Percentiles rank a stretch among this genome's conserved stretches.
Conservation (phyloP, 35 echinoderm and acorn worm genomes). For the Heliocidaris erythrogramma region DNA sequence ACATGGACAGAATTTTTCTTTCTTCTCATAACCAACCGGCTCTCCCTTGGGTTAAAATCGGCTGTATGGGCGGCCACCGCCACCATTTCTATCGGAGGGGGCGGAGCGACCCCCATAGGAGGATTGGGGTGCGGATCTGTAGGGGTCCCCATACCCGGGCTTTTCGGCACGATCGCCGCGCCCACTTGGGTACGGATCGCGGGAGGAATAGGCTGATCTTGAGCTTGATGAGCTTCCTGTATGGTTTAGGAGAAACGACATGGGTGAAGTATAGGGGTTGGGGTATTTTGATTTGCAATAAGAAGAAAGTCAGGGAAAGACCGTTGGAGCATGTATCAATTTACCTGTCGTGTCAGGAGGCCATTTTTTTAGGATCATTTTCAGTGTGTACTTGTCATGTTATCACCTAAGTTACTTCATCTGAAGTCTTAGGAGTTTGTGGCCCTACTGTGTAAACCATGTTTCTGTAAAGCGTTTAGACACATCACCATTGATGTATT, state of each 20-base stretch:
- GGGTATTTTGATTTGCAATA: not conserved
- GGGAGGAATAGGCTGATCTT: slow-evolving; percentile 18
- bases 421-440: not conserved
- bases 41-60: not conserved
- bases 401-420: not conserved
- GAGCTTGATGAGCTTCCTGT: not conserved
- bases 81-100: slow-evolving; percentile 36
- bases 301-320: not conserved
- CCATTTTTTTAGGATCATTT: not conserved
- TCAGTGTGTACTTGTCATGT: not conserved
- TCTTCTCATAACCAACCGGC: not conserved
- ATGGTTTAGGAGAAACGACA: slow-evolving; percentile 15
- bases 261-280: not conserved
- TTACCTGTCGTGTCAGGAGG: not conserved
- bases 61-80: slow-evolving; percentile 7
- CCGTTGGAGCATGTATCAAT: not conserved
- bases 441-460: not conserved
- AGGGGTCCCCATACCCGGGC: slow-evolving; percentile 31
- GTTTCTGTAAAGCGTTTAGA: too few species aligned
- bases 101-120: slow-evolving; percentile 27
- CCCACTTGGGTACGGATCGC: slow-evolving; percentile 33
- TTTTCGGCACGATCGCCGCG: slow-evolving; percentile 33
- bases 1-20: not conserved
- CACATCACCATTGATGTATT: too few species aligned
- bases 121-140: slow-evolving; percentile 13